phyloP scores from a whole-genome alignment of 1,140 invertebrate species.

The Ceratina australensis region DNA sequence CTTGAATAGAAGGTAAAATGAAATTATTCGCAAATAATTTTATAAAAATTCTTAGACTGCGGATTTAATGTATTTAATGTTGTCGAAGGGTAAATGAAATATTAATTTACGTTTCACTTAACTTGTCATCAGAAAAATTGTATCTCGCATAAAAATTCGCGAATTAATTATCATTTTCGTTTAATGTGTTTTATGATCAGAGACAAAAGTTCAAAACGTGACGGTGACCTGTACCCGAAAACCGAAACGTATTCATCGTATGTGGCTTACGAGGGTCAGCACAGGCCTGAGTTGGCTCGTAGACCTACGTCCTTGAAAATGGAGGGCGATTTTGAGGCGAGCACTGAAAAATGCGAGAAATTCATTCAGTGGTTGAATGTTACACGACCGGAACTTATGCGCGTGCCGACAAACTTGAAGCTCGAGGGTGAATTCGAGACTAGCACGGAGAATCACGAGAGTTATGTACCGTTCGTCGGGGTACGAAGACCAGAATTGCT shows the following conservation, averaged over 20 bases:
- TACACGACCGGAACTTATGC: conserved; percentile 74
- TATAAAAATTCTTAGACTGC: too few relatives aligned
- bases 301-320: conserved; percentile 79
- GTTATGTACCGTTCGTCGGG: conserved; percentile 77
- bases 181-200: conserved; percentile 35
- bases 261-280: conserved; percentile 72
- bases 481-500: conserved; percentile 73
- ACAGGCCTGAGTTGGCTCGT: conserved; percentile 75
- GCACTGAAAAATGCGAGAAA: conserved; percentile 79
- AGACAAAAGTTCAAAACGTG: conserved; percentile 58
- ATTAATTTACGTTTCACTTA: too few relatives aligned
- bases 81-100: too few relatives aligned
- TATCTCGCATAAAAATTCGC: too few relatives aligned
- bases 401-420: conserved; percentile 77
- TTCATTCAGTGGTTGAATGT: conserved; percentile 79
- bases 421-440: conserved; percentile 79
- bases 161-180: too few relatives aligned
- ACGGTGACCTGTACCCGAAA: conserved; percentile 67
- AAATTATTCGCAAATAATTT: neutral
- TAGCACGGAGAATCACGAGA: conserved; percentile 79
- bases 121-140: too few relatives aligned
- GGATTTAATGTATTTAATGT: too few relatives aligned
- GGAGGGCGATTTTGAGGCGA: conserved; percentile 78
- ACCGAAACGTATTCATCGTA: conserved; percentile 74
- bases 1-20: conserved; percentile 57